Evolutionary conservation across 2,113 vertebrate genomes (phyloP).

Genomic region (Tilapia sparmanii): DNA sequence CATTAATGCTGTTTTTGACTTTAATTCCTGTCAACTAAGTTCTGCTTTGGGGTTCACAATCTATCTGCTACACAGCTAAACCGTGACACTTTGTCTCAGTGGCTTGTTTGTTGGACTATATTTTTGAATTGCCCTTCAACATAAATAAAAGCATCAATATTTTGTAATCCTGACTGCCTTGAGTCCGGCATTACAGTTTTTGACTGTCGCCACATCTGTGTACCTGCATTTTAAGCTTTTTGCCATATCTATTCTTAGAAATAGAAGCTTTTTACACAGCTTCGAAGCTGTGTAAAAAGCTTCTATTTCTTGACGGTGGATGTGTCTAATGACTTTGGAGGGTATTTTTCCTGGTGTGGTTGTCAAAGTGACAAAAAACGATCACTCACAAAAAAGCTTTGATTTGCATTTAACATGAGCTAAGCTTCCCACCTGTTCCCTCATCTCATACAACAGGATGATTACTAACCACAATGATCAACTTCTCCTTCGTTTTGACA

Average conservation of each 20-base stretch:
- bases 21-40: background rate
- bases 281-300: background rate
- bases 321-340: background rate
- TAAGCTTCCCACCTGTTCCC: background rate
- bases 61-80: background rate
- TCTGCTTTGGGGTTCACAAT: background rate
- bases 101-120: background rate
- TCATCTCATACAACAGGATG: background rate
- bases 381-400: background rate
- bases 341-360: background rate
- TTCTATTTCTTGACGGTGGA: background rate
- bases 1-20: background rate
- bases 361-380: background rate
- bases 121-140: background rate
- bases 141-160: background rate
- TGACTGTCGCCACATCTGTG: background rate
- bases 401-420: background rate
- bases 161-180: background rate
- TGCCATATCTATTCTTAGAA: background rate
- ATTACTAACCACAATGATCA: background rate
- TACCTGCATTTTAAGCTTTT: background rate
- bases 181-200: background rate
- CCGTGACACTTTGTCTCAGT: background rate
- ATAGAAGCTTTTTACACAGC: background rate
- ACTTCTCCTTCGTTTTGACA: background rate